Percentiles rank a stretch among this genome's conserved stretches.
These are phyloP conservation scores for Cistogaster globosa DNA, from an alignment of 2,888 invertebrate species.

Conservation along the genomic window DNA sequence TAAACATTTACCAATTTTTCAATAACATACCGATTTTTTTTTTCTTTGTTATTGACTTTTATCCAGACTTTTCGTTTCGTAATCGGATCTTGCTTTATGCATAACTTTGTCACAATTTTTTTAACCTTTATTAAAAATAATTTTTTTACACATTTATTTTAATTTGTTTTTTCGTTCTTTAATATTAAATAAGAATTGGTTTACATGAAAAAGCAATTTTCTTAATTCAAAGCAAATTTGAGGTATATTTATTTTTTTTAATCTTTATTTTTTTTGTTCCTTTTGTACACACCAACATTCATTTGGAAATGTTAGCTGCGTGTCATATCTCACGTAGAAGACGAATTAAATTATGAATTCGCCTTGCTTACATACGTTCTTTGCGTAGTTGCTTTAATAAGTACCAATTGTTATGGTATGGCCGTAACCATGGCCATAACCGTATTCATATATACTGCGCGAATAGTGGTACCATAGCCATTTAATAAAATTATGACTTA, in stretches of 20 bases:
- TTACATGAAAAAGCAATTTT: constrained; percentile 3
- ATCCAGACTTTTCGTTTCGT: constrained; percentile 35
- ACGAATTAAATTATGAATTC: too few species aligned
- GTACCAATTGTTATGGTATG: too few species aligned
- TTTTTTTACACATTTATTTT: neutral
- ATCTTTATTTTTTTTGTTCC: neutral
- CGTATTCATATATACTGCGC: too few species aligned
- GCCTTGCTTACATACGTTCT: too few species aligned
- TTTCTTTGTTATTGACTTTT: constrained; percentile 1
- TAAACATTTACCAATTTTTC: too few species aligned
- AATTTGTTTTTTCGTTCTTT: neutral
- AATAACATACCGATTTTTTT: neutral
- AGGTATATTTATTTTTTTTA: neutral
- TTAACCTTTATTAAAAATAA: neutral
- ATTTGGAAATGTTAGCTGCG: constrained; percentile 10
- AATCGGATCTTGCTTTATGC: constrained; percentile 11
- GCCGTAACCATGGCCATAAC: too few species aligned
- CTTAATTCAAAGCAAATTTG: constrained; percentile 1
- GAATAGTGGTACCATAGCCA: too few species aligned
- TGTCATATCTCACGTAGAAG: constrained; percentile 44
- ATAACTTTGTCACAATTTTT: neutral
- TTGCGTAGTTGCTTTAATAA: neutral
- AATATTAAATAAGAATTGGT: neutral
- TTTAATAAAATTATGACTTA: too few species aligned
- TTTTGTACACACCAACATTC: constrained; percentile 1